A percentile compares a stretch with the other conserved stretches of the same genome.
Conservation (phyloP, 2,797 vertebrate genomes). For the Arvicola amphibius region DNA sequence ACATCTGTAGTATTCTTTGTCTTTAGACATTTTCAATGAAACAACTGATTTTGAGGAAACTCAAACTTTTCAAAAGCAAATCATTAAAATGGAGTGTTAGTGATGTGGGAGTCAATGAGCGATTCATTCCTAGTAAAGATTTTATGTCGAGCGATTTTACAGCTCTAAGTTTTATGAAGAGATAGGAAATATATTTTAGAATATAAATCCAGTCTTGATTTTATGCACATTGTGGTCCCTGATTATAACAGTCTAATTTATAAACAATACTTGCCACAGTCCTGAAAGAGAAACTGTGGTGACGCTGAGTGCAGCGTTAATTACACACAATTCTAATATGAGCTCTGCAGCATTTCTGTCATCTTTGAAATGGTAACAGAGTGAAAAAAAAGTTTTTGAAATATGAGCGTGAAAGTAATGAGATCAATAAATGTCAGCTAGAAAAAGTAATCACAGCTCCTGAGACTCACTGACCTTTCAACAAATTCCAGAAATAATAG, state of each 20-base stretch:
- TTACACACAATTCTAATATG: slow-evolving; percentile 88
- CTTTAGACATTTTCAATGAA: slow-evolving; percentile 22
- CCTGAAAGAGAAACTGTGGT: slow-evolving; percentile 87
- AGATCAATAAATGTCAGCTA: slow-evolving; percentile 93
- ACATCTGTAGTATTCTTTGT: slow-evolving; percentile 25
- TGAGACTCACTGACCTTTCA: slow-evolving; percentile 92
- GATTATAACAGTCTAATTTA: slow-evolving; percentile 86
- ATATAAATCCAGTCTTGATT: slow-evolving; percentile 80
- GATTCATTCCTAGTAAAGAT: slow-evolving; percentile 7
- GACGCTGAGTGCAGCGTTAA: slow-evolving; percentile 87
- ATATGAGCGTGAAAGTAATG: slow-evolving; percentile 91
- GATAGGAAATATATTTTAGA: slow-evolving; percentile 77
- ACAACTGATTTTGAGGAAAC: slow-evolving; percentile 51
- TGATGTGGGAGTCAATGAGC: not conserved
- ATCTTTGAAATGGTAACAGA: slow-evolving; percentile 88
- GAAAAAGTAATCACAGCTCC: slow-evolving; percentile 91
- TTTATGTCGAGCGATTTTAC: not conserved
- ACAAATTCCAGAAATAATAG: slow-evolving; percentile 90
- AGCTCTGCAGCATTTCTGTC: slow-evolving; percentile 86
- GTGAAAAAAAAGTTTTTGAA: slow-evolving; percentile 87
- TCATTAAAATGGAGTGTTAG: slow-evolving; percentile 49
- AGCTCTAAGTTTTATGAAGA: slow-evolving; percentile 62
- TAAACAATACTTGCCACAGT: slow-evolving; percentile 85
- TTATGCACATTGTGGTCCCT: slow-evolving; percentile 80
- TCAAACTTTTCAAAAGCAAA: slow-evolving; percentile 48